Evolutionary conservation across 2,797 vertebrate species (phyloP).

Genomic region (Eulemur rubriventer): DNA sequence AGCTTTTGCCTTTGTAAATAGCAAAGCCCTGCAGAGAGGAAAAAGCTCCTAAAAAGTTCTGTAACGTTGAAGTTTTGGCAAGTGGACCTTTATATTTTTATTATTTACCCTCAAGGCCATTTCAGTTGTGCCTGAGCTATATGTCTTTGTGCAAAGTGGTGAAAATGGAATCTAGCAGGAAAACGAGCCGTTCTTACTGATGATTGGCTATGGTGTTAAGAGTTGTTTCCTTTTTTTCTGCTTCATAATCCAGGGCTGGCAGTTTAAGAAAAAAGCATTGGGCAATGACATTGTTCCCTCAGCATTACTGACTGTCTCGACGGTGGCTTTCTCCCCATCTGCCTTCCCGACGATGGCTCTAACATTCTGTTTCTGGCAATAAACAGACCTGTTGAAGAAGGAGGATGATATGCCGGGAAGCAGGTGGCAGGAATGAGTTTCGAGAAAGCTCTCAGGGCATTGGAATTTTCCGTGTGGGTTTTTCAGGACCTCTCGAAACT

Average conservation of each 20-base stretch:
- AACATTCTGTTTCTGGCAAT: not conserved
- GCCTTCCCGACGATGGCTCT: not conserved
- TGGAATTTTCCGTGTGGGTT: not conserved
- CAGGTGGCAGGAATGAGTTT: not conserved
- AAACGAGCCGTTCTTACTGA: not conserved
- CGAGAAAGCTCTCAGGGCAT: not conserved
- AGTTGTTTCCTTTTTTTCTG: not conserved
- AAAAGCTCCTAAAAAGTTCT: not conserved
- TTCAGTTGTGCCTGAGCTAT: not conserved
- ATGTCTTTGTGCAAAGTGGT: not conserved
- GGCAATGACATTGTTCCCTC: not conserved
- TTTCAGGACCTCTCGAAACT: not conserved
- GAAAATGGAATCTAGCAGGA: not conserved
- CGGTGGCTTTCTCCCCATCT: not conserved
- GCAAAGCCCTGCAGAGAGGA: not conserved
- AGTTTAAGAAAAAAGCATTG: not conserved
- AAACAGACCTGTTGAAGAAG: not conserved
- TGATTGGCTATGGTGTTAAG: not conserved
- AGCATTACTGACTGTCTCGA: not conserved
- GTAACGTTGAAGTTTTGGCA: not conserved
- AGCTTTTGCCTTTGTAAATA: not conserved
- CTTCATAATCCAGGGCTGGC: not conserved
- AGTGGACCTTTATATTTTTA: not conserved
- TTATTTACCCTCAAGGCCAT: not conserved
- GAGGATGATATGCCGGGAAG: not conserved